A percentile compares a stretch with the other conserved stretches of the same genome.
These are phyloP conservation scores for Elysia crispata DNA, from an alignment of 2,888 invertebrate genomes.

Conservation along the genomic window DNA sequence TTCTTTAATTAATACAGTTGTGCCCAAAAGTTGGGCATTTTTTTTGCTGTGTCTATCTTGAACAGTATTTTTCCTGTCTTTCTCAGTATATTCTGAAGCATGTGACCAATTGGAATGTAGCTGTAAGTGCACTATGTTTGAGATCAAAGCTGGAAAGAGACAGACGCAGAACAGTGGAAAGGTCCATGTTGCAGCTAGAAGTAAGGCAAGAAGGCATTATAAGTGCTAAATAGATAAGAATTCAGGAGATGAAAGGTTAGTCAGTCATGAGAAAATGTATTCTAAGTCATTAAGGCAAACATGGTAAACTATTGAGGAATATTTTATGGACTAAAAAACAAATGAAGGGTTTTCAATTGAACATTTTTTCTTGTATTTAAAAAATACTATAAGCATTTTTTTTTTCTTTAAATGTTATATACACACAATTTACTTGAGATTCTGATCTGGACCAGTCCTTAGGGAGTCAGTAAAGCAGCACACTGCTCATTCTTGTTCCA, in stretches of 20 bases:
- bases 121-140: conserved; percentile 85
- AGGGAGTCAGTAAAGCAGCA: not conserved
- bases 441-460: not conserved
- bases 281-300: too few species aligned
- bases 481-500: not conserved
- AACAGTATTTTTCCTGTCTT: conserved; percentile 9
- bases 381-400: not conserved
- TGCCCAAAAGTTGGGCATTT: too few species aligned
- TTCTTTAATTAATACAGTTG: too few species aligned
- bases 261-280: too few species aligned
- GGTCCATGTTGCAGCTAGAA: conserved; percentile 92
- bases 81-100: conserved; percentile 81
- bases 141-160: conserved; percentile 88
- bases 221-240: too few species aligned
- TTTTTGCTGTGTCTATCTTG: too few species aligned
- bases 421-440: not conserved
- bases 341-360: too few species aligned
- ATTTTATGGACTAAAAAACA: too few species aligned
- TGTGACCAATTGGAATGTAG: conserved; percentile 86
- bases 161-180: conserved; percentile 89
- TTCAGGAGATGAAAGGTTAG: too few species aligned
- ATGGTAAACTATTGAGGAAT: too few species aligned
- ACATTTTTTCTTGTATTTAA: not conserved
- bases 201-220: conserved; percentile 73
- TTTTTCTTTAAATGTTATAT: not conserved